These are phyloP conservation scores for Hypotaenidia okinawae DNA, from an alignment of 2,797 vertebrate species.

Conservation along the genomic window DNA sequence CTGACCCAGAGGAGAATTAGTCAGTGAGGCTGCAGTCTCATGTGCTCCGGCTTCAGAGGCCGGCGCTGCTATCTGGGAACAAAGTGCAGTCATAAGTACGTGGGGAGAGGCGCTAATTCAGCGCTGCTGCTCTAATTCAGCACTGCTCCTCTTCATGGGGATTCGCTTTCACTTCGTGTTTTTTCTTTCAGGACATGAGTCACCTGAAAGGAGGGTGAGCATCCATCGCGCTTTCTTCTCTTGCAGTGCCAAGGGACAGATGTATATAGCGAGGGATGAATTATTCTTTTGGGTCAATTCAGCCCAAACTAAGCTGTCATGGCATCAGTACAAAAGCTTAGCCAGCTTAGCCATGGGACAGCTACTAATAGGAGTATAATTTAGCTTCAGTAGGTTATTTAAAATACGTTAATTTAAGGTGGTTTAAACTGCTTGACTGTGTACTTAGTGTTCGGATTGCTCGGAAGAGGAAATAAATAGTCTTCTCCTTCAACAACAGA, in stretches of 20 bases:
- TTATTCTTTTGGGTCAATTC: slow-evolving; percentile 14
- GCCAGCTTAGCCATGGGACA: neutral
- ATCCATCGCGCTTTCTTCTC: neutral
- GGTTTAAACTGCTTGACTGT: neutral
- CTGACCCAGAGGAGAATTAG: neutral
- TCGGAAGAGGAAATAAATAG: neutral
- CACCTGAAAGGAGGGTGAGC: neutral
- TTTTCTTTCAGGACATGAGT: neutral
- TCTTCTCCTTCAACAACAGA: neutral
- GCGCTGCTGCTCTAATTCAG: slow-evolving; percentile 31
- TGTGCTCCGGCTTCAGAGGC: neutral
- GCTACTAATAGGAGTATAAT: neutral
- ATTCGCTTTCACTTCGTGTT: neutral
- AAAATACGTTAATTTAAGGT: neutral
- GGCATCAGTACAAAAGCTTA: slow-evolving; percentile 11
- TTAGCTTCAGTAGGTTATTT: neutral
- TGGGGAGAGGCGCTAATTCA: neutral
- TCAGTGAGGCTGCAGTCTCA: neutral
- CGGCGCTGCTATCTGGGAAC: neutral
- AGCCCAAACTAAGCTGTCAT: slow-evolving; percentile 5
- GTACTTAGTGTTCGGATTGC: neutral
- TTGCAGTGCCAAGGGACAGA: neutral
- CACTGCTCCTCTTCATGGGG: neutral
- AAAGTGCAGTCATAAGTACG: neutral
- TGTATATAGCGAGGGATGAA: neutral